Evolutionary conservation across 2,797 vertebrate species (phyloP).

Genomic region (Pangasius djambal): DNA sequence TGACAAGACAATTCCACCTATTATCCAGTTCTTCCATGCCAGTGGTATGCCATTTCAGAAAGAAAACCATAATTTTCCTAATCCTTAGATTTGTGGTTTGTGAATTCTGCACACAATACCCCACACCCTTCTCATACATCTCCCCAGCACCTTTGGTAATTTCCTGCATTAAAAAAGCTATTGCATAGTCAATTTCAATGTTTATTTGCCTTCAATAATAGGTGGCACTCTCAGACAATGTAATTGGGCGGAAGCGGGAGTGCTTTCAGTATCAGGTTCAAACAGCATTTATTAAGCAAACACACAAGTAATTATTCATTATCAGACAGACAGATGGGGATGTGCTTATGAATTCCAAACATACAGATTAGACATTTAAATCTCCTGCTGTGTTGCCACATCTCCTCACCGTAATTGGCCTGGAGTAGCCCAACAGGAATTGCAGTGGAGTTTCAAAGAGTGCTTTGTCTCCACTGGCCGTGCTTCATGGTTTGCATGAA

Average conservation of each 20-base stretch:
- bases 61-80: slow-evolving; percentile 41
- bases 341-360: slow-evolving; percentile 49
- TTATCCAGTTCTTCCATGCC: slow-evolving; percentile 29
- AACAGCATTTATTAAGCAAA: slow-evolving; percentile 48
- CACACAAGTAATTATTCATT: slow-evolving; percentile 48
- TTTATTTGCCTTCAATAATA: slow-evolving; percentile 57
- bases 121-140: slow-evolving; percentile 15
- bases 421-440: slow-evolving; percentile 56
- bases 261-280: slow-evolving; percentile 45
- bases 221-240: slow-evolving; percentile 35
- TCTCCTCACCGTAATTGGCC: slow-evolving; percentile 46
- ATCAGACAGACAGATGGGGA: slow-evolving; percentile 38
- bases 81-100: slow-evolving; percentile 28
- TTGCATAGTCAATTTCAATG: slow-evolving; percentile 54
- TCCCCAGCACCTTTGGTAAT: slow-evolving; percentile 45
- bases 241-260: slow-evolving; percentile 27
- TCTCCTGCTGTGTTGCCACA: slow-evolving; percentile 41
- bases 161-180: slow-evolving; percentile 51
- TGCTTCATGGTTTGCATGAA: slow-evolving; percentile 58
- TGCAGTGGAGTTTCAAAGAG: slow-evolving; percentile 59
- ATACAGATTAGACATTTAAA: slow-evolving; percentile 47
- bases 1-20: slow-evolving; percentile 35
- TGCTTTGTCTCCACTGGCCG: slow-evolving; percentile 56
- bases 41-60: slow-evolving; percentile 30
- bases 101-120: slow-evolving; percentile 7